Evolutionary conservation across 2,888 invertebrate genomes (phyloP), one percentile per base, ranked within the genome.

Genomic region (Hirtodrosophila confusa): DNA sequence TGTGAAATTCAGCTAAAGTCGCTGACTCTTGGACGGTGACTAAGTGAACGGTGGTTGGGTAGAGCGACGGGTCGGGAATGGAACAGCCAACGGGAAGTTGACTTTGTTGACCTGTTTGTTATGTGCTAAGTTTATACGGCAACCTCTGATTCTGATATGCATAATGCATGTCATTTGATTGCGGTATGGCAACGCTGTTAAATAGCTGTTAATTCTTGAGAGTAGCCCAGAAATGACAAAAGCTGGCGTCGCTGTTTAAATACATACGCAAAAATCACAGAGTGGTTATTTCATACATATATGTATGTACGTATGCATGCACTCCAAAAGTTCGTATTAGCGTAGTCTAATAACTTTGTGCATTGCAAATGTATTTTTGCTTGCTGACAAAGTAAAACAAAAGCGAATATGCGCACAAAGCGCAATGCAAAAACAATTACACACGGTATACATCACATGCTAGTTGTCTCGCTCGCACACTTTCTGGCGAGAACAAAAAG

Each of bases 401-500:
- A 73, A 84, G 72, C 80, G 84, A 82, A 83, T 72, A 24, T 56
- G 78, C 51, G 47, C 48, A 49, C 71, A 85, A 87, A 85, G 47
- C 55, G 69, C 36, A 83, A n/a, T 41, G 69, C 69, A 64, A 77
- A 78, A 70, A 75, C 51, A 80, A 65, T 54, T 73, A 74, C 60
- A 70, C 44, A 63, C 27, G 40, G 23, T 2, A 27, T 3, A 27
- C 6, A 1, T 1, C 36, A 41, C 43, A 48, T 35, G 36, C 65
- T 48, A 27, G 74, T 85, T 40, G 54, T 82, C 83, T 56, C 83
- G 53, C 73, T 86, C 66, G 49, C 80, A 78, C 86, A 70, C 43
- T 73, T 75, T 66, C 44, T 57, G 45, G 61, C 63, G 61, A 71
- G 84, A 55, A 71, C 48, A 48, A 56, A 66, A 66, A 50, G 61